Conservation (phyloP, 1,140 invertebrate species). For the Drosophila arawakana region DNA sequence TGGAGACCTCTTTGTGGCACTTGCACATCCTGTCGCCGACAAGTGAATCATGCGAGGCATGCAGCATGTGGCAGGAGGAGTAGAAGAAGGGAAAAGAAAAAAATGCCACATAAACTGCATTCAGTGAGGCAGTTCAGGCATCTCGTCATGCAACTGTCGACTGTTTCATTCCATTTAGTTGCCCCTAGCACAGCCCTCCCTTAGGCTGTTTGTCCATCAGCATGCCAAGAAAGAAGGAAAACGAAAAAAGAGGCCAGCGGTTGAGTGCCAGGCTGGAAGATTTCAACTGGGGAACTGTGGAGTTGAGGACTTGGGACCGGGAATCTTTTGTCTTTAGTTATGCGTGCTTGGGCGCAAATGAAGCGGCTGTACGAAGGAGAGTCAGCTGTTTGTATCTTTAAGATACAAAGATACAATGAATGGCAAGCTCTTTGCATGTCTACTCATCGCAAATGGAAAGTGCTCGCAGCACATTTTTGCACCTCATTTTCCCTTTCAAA, state of each 20-base stretch:
- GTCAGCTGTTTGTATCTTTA: slow-evolving; percentile 74
- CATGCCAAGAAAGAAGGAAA: slow-evolving; percentile 21
- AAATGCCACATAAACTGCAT: slow-evolving; percentile 65
- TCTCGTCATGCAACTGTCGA: slow-evolving; percentile 79
- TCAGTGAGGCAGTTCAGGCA: slow-evolving; percentile 60
- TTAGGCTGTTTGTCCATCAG: slow-evolving; percentile 60
- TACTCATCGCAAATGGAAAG: slow-evolving; percentile 70
- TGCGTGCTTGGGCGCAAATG: slow-evolving; percentile 79
- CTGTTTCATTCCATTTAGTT: slow-evolving; percentile 45
- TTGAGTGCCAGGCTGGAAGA: slow-evolving; percentile 55
- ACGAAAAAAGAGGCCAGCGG: slow-evolving; percentile 70
- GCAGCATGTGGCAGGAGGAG: slow-evolving; percentile 25
- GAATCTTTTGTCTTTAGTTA: slow-evolving; percentile 71
- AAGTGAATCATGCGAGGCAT: slow-evolving; percentile 78
- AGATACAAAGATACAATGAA: slow-evolving; percentile 58
- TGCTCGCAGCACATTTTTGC: slow-evolving; percentile 68
- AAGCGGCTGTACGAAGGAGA: slow-evolving; percentile 61
- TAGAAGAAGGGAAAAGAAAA: not conserved
- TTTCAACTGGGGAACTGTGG: slow-evolving; percentile 41
- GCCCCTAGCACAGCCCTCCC: not conserved
- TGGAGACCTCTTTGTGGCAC: slow-evolving; percentile 70
- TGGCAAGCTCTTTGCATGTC: slow-evolving; percentile 30
- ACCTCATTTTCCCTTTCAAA: slow-evolving; percentile 75
- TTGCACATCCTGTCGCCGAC: slow-evolving; percentile 75
- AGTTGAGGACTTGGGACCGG: slow-evolving; percentile 34